Base-by-base conservation (phyloP, 2,113 vertebrate species). In the Phrynocephalus versicolor region DNA sequence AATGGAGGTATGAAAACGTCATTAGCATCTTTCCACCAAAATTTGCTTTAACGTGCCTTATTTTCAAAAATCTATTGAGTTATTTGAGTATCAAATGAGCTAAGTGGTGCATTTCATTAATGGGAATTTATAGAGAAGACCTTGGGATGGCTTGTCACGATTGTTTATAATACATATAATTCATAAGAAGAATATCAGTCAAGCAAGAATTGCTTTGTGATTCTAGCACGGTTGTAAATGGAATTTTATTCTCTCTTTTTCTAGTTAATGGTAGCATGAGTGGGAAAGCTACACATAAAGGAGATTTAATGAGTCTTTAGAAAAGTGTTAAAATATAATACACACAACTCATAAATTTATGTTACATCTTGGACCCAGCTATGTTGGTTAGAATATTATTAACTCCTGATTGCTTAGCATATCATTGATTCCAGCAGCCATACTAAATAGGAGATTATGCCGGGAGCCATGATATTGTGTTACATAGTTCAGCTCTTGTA, bases 81-180 rank as follows among this genome's bases (percentile, higher is more conserved):
- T 75, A 57, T 92, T 96, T 95, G 94, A 94, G 94, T 96, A 95
- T 96, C 93, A 96, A 94, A 93, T 93, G 95, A 93, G 89, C 87
- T 95, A 96, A 95, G 93, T 94, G 89, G 92, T 94, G 93, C 93
- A 96, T 96, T 96, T 96, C 93, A 95, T 96, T 96, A 96, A 95
- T 96, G 92, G 95, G 95, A 95, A 96, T 96, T 96, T 96, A 96
- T 96, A 92, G 88, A 88, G 90, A 95, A 95, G 94, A 95, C 91
- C 92, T 94, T 94, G 90, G 81, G 82, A 92, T 95, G 91, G 92
- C 93, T 93, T 85, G 72, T 19, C 71, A 85, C 85, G 79, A 89
- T 95, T 96, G 94, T 95, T 96, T 96, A 96, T 92, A 94, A 94
- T 95, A 93, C 94, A 85, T 94, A 93, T 94, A 95, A 95, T 95